Conservation (phyloP, 2,797 vertebrate genomes). For the Choloepus didactylus region DNA sequence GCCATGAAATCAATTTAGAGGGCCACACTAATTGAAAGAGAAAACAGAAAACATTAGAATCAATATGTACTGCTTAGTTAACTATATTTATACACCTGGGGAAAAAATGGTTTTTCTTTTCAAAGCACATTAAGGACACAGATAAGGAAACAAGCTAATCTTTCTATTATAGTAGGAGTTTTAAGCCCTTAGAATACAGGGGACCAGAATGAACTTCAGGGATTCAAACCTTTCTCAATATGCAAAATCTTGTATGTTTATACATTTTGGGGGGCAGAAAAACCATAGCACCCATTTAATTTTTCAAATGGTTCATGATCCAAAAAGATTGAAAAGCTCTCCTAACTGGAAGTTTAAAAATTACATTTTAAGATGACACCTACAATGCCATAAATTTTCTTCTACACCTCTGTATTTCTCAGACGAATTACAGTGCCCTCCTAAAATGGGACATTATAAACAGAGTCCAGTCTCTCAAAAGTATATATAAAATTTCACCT, state of each 20-base stretch:
- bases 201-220: background rate
- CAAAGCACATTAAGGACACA: constrained; percentile 34
- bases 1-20: constrained; percentile 43
- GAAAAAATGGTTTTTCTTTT: background rate
- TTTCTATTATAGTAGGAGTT: background rate
- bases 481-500: background rate
- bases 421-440: background rate
- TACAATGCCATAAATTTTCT: background rate
- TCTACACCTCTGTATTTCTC: background rate
- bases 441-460: background rate
- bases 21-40: background rate
- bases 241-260: background rate
- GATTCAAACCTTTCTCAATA: background rate
- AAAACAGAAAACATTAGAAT: constrained; percentile 22
- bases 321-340: constrained; percentile 9
- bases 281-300: background rate
- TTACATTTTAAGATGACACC: background rate
- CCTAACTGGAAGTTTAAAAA: background rate
- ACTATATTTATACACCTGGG: background rate
- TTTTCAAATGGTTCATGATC: constrained; percentile 4
- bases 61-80: background rate
- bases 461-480: background rate
- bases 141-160: background rate
- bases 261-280: background rate
- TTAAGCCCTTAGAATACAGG: background rate